Percentiles rank a stretch among this genome's conserved stretches.
These are phyloP conservation scores for Eupithecia vulgata DNA, from an alignment of 2,888 invertebrate species.

Conservation along the genomic window DNA sequence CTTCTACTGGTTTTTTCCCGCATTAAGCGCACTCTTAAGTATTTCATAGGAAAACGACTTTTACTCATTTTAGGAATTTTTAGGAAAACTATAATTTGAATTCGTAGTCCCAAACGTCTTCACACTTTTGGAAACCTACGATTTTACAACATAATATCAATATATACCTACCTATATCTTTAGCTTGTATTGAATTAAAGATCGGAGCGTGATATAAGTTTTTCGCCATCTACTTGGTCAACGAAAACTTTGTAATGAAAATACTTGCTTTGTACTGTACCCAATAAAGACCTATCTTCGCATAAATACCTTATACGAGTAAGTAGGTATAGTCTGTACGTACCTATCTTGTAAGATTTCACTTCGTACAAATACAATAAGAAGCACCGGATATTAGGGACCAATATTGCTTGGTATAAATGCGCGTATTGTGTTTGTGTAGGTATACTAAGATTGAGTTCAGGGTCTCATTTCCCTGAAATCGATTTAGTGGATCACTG, in stretches of 20 bases:
- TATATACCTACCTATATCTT: too few species aligned
- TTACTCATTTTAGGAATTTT: too few species aligned
- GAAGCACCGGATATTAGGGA: slow-evolving; percentile 46
- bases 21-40: too few species aligned
- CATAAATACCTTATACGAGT: neutral
- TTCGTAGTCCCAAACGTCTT: neutral
- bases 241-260: slow-evolving; percentile 33
- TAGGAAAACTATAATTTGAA: too few species aligned
- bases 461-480: slow-evolving; percentile 26
- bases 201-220: slow-evolving; percentile 9
- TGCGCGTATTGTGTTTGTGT: neutral
- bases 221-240: slow-evolving; percentile 20
- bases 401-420: slow-evolving; percentile 24
- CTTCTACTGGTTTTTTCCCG: too few species aligned
- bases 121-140: neutral
- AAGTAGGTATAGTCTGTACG: neutral
- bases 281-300: neutral
- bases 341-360: slow-evolving; percentile 17
- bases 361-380: slow-evolving; percentile 32
- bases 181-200: neutral
- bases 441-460: slow-evolving; percentile 12
- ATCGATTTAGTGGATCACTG: slow-evolving; percentile 21
- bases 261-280: slow-evolving; percentile 15
- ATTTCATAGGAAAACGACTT: too few species aligned
- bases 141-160: neutral